A percentile compares a stretch with the other conserved stretches of the same genome.
Evolutionary conservation across 2,888 invertebrate species (phyloP).

Genomic region (Phytoseiulus persimilis): DNA sequence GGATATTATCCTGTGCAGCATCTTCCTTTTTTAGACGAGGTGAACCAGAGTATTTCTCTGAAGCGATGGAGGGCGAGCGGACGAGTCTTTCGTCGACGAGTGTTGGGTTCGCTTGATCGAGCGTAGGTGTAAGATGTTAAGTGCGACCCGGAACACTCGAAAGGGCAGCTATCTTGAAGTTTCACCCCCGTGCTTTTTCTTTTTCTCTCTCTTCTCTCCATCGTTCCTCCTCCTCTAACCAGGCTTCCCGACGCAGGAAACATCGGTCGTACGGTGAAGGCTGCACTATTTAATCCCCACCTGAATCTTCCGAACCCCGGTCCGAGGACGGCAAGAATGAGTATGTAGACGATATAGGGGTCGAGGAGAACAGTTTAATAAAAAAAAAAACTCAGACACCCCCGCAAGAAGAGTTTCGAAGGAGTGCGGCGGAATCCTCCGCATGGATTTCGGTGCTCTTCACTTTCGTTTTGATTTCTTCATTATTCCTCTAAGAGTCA

Average conservation of each 20-base stretch:
- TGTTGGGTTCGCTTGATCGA: not conserved
- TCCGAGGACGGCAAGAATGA: not conserved
- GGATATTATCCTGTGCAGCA: too few species aligned
- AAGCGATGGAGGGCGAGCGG: not conserved
- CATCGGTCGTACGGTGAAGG: not conserved
- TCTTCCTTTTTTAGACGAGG: too few species aligned
- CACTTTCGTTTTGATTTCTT: not conserved
- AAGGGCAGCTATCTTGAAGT: not conserved
- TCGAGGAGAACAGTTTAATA: slow-evolving; percentile 5
- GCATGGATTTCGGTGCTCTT: not conserved
- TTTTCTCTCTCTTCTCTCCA: not conserved
- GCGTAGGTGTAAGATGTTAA: not conserved
- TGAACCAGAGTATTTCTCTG: too few species aligned
- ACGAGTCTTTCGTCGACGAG: not conserved
- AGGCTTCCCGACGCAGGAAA: not conserved
- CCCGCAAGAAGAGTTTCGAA: not conserved
- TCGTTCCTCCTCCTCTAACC: not conserved
- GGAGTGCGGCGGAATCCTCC: not conserved
- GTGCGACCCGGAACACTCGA: not conserved
- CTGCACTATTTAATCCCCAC: not conserved
- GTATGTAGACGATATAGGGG: not conserved
- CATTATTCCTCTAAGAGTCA: not conserved
- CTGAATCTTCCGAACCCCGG: not conserved
- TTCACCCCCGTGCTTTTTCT: not conserved
- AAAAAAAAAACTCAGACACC: not conserved